Percentiles rank a stretch among this genome's conserved stretches.
Conservation (phyloP, 1,140 invertebrate genomes). For the Melanaphis sacchari region DNA sequence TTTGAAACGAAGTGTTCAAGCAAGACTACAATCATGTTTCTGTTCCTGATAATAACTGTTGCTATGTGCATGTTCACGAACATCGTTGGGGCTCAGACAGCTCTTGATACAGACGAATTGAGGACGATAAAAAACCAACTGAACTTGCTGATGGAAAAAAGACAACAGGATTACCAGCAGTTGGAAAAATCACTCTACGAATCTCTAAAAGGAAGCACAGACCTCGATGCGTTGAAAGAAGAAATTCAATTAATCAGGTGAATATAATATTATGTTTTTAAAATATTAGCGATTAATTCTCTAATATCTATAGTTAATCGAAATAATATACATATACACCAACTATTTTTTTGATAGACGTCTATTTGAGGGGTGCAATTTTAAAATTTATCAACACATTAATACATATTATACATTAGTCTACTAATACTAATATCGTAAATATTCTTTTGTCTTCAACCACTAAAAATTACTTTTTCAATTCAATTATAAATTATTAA, state of each 20-base stretch:
- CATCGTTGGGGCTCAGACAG: not conserved
- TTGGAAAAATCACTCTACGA: slow-evolving; percentile 42
- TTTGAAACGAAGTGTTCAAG: not conserved
- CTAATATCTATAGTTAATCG: not conserved
- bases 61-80: not conserved
- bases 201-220: slow-evolving; percentile 18
- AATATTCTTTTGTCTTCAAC: not conserved
- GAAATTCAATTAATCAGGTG: slow-evolving; percentile 45
- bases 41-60: not conserved
- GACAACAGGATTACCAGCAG: slow-evolving; percentile 49
- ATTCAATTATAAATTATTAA: not conserved
- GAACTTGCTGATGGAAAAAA: slow-evolving; percentile 44
- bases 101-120: not conserved
- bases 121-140: slow-evolving; percentile 43
- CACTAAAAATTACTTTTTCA: not conserved
- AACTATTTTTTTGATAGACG: not conserved
- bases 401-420: not conserved
- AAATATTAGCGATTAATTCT: not conserved
- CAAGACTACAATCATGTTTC: slow-evolving; percentile 13
- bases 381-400: not conserved
- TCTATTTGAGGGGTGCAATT: not conserved
- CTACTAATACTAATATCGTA: no score
- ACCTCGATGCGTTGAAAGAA: slow-evolving; percentile 33
- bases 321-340: not conserved
- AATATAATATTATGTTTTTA: not conserved